Conservation (phyloP, 2,113 vertebrate species). For the Crotalus viridis region DNA sequence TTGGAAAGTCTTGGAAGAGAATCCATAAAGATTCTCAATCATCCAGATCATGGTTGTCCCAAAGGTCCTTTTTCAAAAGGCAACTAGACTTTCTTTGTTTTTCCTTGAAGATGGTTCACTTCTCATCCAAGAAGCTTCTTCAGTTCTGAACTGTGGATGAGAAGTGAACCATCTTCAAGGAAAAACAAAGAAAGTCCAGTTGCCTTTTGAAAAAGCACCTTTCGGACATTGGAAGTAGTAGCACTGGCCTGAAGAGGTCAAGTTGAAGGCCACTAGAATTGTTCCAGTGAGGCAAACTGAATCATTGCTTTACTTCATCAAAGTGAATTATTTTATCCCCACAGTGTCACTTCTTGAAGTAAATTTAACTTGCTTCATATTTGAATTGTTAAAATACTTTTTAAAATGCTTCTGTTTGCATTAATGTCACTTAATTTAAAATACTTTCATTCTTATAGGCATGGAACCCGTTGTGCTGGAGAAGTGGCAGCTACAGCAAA, state of each 20-base stretch:
- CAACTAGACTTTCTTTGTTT: not conserved
- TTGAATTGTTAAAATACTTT: not conserved
- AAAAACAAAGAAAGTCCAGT: too few relatives aligned
- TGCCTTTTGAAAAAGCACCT: too few relatives aligned
- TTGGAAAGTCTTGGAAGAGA: not conserved
- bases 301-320: not conserved
- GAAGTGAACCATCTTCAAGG: too few relatives aligned
- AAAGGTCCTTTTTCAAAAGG: not conserved
- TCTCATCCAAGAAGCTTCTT: not conserved
- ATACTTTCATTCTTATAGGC: conserved; percentile 80
- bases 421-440: conserved; percentile 52
- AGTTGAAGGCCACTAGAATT: not conserved
- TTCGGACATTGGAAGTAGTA: too few relatives aligned
- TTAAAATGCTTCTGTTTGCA: conserved; percentile 7
- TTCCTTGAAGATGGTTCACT: not conserved
- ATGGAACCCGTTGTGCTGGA: conserved; percentile 97
- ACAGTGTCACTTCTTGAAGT: not conserved
- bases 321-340: not conserved
- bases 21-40: not conserved
- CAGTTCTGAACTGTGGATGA: too few relatives aligned
- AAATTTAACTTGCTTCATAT: not conserved
- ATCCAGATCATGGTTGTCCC: not conserved
- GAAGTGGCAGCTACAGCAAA: conserved; percentile 97
- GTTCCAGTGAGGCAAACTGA: not conserved
- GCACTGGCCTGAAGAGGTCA: not conserved